Conservation (phyloP, 2,888 invertebrate genomes). For the Tenthredo scrophulariae region DNA sequence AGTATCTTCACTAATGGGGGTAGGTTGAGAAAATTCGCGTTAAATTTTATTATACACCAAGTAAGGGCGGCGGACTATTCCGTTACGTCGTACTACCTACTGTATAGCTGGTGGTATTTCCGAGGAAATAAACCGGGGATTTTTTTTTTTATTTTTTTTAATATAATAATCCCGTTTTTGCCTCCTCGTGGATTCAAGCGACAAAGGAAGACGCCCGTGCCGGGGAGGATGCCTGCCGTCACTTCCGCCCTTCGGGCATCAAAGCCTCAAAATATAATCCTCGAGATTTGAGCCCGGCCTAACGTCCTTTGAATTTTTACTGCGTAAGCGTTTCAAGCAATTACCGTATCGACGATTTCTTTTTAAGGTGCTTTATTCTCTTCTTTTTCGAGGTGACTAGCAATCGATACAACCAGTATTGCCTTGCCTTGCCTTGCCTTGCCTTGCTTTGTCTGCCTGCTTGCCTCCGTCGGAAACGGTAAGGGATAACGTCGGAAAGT, state of each 20-base stretch:
- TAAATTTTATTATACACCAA: constrained; percentile 21
- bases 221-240: constrained; percentile 20
- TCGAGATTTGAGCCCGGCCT: not conserved
- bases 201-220: constrained; percentile 41
- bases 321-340: constrained; percentile 51
- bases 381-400: not conserved
- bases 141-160: not conserved
- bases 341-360: constrained; percentile 50
- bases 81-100: not conserved
- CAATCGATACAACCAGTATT: constrained; percentile 16
- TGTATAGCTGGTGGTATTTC: constrained; percentile 8
- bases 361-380: not conserved
- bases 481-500: not conserved
- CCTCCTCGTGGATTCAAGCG: constrained; percentile 3
- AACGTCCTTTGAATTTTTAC: constrained; percentile 51
- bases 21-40: constrained; percentile 26
- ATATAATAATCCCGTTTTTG: constrained; percentile 40
- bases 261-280: constrained; percentile 50
- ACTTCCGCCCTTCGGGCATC: constrained; percentile 46
- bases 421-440: not conserved
- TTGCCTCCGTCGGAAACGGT: not conserved
- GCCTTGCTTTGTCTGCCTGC: no score
- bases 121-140: constrained; percentile 7
- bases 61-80: not conserved
- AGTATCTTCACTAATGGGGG: constrained; percentile 39